phyloP scores from a whole-genome alignment of 2,797 vertebrate genomes.

The Sphenodon punctatus region DNA sequence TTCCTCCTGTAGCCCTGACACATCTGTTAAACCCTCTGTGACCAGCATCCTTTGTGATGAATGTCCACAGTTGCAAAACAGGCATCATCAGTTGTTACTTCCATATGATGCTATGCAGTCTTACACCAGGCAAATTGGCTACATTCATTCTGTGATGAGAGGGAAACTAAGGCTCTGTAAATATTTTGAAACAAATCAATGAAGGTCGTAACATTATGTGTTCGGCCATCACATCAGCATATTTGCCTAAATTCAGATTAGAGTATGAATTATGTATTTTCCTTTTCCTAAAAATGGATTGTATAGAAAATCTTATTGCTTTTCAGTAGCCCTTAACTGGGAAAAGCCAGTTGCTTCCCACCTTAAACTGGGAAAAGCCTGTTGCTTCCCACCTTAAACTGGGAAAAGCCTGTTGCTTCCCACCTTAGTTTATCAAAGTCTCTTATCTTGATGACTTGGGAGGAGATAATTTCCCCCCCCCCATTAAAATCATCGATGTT shows the following conservation, averaged over 20 bases:
- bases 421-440: not conserved
- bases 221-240: not conserved
- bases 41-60: not conserved
- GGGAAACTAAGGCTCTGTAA: not conserved
- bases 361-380: no score
- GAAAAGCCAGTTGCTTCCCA: no score
- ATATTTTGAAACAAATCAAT: not conserved
- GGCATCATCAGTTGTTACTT: no score
- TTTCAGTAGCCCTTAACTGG: not conserved
- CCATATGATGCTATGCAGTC: not conserved
- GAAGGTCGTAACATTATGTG: not conserved
- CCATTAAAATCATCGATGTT: constrained; percentile 4
- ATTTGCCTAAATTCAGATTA: not conserved
- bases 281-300: not conserved
- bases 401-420: constrained; percentile 4
- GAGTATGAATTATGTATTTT: not conserved
- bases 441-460: not conserved
- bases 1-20: not conserved
- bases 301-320: not conserved
- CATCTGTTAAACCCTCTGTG: not conserved
- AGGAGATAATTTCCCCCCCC: rapidly evolving
- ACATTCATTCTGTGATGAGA: not conserved
- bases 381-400: no score
- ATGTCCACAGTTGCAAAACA: no score
- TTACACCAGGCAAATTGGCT: not conserved